Percentiles rank a stretch among this genome's conserved stretches.
Evolutionary conservation across 1,140 invertebrate genomes (phyloP).

Genomic region (Alviniconcha marisindica): DNA sequence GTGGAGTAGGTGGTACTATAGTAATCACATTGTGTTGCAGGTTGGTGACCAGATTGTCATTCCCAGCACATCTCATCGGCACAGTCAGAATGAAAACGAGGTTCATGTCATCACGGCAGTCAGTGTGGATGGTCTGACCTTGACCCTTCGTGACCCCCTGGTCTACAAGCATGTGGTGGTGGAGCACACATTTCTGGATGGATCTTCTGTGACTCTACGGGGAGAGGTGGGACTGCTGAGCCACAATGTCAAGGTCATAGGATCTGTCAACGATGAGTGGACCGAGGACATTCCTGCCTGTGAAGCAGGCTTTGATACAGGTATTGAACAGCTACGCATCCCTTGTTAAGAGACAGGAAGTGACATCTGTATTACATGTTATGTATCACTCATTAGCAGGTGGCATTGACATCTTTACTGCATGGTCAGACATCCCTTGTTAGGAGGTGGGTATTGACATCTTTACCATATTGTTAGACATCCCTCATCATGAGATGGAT

Average conservation of each 20-base stretch:
- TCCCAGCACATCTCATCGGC: slow-evolving; percentile 69
- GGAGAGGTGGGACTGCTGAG: slow-evolving; percentile 73
- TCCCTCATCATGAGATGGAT: too few species aligned
- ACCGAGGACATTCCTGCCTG: slow-evolving; percentile 66
- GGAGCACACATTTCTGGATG: slow-evolving; percentile 50
- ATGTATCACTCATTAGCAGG: too few species aligned
- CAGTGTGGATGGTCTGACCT: slow-evolving; percentile 53
- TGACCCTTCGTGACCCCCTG: slow-evolving; percentile 64
- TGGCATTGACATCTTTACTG: too few species aligned
- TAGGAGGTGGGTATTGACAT: too few species aligned
- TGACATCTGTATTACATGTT: too few species aligned
- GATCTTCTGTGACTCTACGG: slow-evolving; percentile 57
- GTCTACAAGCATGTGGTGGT: slow-evolving; percentile 60
- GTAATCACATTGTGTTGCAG: background rate
- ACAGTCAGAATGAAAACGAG: slow-evolving; percentile 67
- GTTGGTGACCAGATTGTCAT: slow-evolving; percentile 70
- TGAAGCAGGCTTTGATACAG: slow-evolving; percentile 70
- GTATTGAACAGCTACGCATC: too few species aligned
- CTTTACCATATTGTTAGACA: too few species aligned
- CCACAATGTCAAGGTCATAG: slow-evolving; percentile 66
- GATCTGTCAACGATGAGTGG: slow-evolving; percentile 59
- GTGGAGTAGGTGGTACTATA: too few species aligned
- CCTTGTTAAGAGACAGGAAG: too few species aligned
- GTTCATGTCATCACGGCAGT: slow-evolving; percentile 60
- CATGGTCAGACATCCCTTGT: too few species aligned